Evolutionary conservation across 2,888 invertebrate genomes (phyloP).

Genomic region (Mamestra brassicae): DNA sequence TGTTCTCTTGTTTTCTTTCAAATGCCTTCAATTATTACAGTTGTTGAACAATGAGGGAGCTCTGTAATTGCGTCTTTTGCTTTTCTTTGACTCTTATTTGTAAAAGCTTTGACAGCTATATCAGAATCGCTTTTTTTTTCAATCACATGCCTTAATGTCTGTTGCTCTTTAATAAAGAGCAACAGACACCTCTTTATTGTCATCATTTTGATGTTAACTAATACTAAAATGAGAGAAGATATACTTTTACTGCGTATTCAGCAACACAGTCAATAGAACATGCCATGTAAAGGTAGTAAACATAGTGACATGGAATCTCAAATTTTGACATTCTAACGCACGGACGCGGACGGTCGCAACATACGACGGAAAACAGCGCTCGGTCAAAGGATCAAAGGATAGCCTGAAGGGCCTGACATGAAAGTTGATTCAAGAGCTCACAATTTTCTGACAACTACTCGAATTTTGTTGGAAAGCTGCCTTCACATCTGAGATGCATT

Average conservation of each 20-base stretch:
- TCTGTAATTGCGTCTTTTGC: conserved; percentile 46
- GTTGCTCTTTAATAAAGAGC: neutral
- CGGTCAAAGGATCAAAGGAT: conserved; percentile 46
- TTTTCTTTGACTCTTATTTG: conserved; percentile 21
- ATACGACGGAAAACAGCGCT: conserved; percentile 35
- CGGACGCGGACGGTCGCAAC: neutral
- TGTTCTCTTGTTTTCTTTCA: conserved; percentile 60
- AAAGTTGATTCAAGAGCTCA: conserved; percentile 32
- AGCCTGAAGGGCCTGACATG: conserved; percentile 27
- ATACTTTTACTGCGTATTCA: neutral
- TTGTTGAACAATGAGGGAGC: conserved; percentile 50
- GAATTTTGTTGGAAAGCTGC: conserved; percentile 3
- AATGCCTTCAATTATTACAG: conserved; percentile 61
- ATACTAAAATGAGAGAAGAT: no score
- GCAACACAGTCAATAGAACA: neutral
- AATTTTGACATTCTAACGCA: conserved; percentile 6
- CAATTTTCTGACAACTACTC: conserved; percentile 31
- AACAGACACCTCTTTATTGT: neutral
- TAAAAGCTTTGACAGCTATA: conserved; percentile 40
- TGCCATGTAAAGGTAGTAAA: neutral
- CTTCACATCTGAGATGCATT: neutral
- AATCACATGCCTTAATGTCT: conserved; percentile 2
- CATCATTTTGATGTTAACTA: neutral
- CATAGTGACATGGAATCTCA: neutral
- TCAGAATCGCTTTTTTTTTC: conserved; percentile 7